Evolutionary conservation across 2,113 vertebrate species (phyloP).

Genomic region (Crotalus helleri): DNA sequence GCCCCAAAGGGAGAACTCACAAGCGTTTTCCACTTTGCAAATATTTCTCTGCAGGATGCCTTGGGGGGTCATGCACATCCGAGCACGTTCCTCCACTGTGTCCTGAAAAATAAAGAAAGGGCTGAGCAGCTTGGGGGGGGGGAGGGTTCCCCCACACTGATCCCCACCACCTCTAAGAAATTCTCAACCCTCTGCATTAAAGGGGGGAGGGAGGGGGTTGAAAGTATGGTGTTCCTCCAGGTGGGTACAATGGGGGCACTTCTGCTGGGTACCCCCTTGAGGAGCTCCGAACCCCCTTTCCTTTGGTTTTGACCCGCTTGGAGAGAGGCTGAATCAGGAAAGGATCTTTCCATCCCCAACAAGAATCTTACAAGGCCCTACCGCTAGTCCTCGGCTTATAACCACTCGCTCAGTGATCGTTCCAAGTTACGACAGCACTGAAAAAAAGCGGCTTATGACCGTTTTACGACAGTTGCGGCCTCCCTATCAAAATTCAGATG

Average conservation of each 20-base stretch:
- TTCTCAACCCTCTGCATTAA: neutral
- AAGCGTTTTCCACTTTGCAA: neutral
- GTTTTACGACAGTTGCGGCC: neutral
- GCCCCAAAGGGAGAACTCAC: neutral
- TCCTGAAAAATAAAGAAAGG: neutral
- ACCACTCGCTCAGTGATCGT: neutral
- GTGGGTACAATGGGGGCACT: too few species aligned
- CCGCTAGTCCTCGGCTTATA: neutral
- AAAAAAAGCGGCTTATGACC: neutral
- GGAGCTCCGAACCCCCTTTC: neutral
- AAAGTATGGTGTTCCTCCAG: neutral
- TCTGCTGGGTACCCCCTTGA: neutral
- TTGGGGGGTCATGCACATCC: neutral
- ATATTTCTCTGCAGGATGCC: neutral
- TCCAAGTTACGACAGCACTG: neutral
- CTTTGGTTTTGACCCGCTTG: neutral
- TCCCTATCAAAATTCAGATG: neutral
- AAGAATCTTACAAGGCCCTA: neutral
- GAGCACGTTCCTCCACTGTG: neutral
- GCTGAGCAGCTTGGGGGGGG: neutral
- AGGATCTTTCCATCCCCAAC: neutral
- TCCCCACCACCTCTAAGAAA: too few species aligned
- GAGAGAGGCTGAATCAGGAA: too few species aligned
- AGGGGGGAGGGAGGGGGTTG: neutral
- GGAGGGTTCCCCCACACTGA: rapidly evolving